Evolutionary conservation across 2,797 vertebrate genomes (phyloP), one percentile per base, ranked within the genome.

Genomic region (Cyclura pinguis): DNA sequence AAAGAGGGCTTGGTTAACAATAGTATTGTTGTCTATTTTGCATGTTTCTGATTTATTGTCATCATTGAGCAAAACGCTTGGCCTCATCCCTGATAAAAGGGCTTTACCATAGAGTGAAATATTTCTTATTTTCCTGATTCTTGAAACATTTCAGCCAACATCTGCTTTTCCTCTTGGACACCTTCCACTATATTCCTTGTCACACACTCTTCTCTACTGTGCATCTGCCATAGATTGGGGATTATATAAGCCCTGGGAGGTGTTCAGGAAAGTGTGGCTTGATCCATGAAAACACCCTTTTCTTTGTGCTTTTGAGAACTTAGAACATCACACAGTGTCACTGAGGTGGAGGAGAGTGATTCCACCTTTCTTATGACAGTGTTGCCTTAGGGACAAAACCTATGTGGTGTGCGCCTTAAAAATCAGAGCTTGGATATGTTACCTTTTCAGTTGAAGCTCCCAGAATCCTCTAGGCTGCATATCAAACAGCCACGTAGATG

Each of bases 301-400:
- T 8, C 35, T 80, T 78, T 87, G 52, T 35, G 57, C 47, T 10
- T 92, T 88, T 1, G 4, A 89, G 95, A 85, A 16, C 82, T 18
- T 67, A 91, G 74, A 85, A 16, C 0, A 12, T 69, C 5, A 0
- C 72, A 29, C 77, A 92, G n/a, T 57, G 35, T 82, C 82, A 80
- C 76, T 9, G 29, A 84, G 69, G 64, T 73, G 88, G 88, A 92
- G 76, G 47, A 93, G 80, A 94, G 84, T 0, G 2, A 85, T 62
- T 94, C 92, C 85, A 90, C 92, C 90, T 92, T 87, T 86, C 87
- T 73, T 84, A 55, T 86, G 95, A 93, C 89, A 88, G n/a, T 59
- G 50, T 29, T 27, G 59, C 57, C 72, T 29, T 32, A 74, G 72
- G 20, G 62, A 77, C 14, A 83, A 85, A 89, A 85, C 55, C 94